phyloP scores from a whole-genome alignment of 2,797 vertebrate species.

The Ctenosaura bakeri region DNA sequence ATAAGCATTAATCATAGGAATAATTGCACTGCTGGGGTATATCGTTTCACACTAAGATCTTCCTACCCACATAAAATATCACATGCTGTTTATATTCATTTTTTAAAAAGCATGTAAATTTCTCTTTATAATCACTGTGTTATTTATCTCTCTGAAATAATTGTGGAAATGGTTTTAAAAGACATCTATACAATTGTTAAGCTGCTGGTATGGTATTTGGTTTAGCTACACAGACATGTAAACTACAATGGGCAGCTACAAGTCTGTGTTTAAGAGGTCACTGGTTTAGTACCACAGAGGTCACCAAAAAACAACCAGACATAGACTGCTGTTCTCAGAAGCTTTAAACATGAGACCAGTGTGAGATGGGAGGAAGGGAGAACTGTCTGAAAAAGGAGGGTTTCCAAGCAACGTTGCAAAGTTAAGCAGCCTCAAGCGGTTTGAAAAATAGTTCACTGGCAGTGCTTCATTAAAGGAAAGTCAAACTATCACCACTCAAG shows the following conservation, averaged over 20 bases:
- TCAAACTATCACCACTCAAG: slow-evolving; percentile 63
- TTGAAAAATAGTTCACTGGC: slow-evolving; percentile 77
- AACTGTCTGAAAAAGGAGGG: slow-evolving; percentile 71
- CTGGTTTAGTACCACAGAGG: slow-evolving; percentile 68
- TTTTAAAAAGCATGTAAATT: neutral
- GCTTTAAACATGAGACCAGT: slow-evolving; percentile 58
- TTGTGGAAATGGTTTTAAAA: neutral
- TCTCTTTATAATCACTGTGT: slow-evolving; percentile 9
- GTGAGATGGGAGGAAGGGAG: slow-evolving; percentile 68
- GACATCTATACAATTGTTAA: neutral
- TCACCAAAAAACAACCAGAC: slow-evolving; percentile 69
- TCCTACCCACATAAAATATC: neutral
- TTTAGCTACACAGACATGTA: slow-evolving; percentile 25
- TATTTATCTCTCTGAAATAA: slow-evolving; percentile 39
- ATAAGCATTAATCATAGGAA: slow-evolving; percentile 17
- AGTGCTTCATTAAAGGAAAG: slow-evolving; percentile 71
- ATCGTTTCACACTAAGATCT: neutral
- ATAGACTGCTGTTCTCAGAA: slow-evolving; percentile 70
- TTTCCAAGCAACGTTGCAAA: slow-evolving; percentile 82
- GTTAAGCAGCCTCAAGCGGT: slow-evolving; percentile 74
- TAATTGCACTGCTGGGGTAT: neutral
- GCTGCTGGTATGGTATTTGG: neutral
- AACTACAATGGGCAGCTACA: slow-evolving; percentile 37
- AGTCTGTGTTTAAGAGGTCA: slow-evolving; percentile 70
- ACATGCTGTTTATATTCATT: neutral